Percentiles rank a stretch among this genome's conserved stretches.
phyloP scores from a whole-genome alignment of 2,797 vertebrate genomes.

The Hemibagrus guttatus region DNA sequence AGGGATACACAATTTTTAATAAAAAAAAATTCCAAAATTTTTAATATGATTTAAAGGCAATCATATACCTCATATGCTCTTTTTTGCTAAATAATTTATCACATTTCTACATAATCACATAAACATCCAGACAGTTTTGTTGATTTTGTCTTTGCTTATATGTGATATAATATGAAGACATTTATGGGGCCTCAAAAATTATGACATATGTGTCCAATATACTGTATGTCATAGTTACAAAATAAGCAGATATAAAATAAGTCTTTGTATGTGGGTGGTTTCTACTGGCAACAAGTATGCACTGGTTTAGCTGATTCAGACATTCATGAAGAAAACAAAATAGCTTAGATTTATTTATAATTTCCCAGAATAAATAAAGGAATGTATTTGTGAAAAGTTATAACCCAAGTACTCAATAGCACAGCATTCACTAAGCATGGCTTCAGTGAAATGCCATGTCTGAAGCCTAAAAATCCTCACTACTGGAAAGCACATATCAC shows the following conservation, averaged over 20 bases:
- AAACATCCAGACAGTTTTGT: not conserved
- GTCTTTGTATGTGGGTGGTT: not conserved
- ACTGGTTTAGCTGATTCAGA: not conserved
- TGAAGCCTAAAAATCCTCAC: not conserved
- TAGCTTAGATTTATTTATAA: not conserved
- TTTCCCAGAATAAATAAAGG: not conserved
- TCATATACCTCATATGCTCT: not conserved
- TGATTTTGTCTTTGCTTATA: not conserved
- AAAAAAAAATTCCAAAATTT: too few relatives aligned
- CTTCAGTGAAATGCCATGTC: not conserved
- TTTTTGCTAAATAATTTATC: not conserved
- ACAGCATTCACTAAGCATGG: not conserved
- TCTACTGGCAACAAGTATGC: not conserved
- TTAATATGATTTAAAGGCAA: not conserved
- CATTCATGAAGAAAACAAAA: not conserved
- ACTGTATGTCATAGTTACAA: not conserved
- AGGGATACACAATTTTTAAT: not conserved
- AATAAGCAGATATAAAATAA: not conserved
- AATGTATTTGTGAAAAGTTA: not conserved
- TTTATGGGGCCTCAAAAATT: not conserved
- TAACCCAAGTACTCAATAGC: not conserved
- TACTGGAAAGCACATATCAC: not conserved
- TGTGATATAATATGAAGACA: not conserved
- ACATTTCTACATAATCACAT: not conserved
- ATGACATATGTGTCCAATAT: not conserved